Evolutionary conservation across 2,888 invertebrate genomes (phyloP).

Genomic region (Agriopis leucophaearia): DNA sequence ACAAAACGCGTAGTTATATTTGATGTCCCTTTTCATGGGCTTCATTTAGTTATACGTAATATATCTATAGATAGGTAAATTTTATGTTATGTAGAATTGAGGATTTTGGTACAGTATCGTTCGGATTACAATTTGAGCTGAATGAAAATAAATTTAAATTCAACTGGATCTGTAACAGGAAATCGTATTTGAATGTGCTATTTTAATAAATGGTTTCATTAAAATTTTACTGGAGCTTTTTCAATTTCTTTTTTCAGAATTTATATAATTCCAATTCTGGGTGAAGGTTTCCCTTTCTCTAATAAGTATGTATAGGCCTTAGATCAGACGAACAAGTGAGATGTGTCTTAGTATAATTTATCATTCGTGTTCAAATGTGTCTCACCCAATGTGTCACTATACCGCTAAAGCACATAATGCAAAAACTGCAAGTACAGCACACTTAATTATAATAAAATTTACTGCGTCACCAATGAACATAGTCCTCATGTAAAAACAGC

Average conservation of each 20-base stretch:
- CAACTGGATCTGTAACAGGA: background rate
- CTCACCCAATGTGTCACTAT: no score
- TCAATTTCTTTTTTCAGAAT: background rate
- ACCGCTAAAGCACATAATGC: no score
- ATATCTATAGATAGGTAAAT: conserved; percentile 11
- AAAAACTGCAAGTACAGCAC: no score
- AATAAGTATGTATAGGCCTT: no score
- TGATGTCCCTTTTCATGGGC: conserved; percentile 29
- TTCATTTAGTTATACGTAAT: conserved; percentile 28
- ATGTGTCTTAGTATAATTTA: no score
- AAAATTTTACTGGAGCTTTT: background rate
- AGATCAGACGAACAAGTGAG: no score
- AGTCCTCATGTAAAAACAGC: no score
- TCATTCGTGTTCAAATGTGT: no score
- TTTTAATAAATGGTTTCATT: background rate
- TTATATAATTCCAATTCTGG: background rate
- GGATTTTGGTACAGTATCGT: conserved; percentile 15
- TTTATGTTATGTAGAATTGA: conserved; percentile 16
- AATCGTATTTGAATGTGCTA: background rate
- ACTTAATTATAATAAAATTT: no score
- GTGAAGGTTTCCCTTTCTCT: background rate
- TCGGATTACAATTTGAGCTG: conserved; percentile 1
- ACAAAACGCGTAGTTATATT: conserved; percentile 29
- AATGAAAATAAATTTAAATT: conserved; percentile 7
- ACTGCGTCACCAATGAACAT: no score